Evolutionary conservation across 2,888 invertebrate species (phyloP), one percentile per base, ranked within the genome.

Genomic region (Euplagia quadripunctaria): DNA sequence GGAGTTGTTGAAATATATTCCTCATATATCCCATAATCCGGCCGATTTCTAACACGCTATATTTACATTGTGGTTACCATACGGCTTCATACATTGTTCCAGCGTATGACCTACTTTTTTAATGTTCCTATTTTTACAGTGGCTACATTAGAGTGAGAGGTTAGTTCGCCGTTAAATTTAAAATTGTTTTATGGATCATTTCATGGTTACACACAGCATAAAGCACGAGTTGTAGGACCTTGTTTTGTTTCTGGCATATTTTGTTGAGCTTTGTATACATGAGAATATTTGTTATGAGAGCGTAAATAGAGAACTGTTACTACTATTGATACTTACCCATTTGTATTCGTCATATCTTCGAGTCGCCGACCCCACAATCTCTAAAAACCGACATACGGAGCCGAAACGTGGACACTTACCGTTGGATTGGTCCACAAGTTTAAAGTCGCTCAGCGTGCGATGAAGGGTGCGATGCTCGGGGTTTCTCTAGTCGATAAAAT

Each of bases 81-180:
- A 83, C 80, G 81, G 87, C 86, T 83, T 84, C 85, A 80, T 85
- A 88, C 84, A 85, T 81, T 87, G 85, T 89, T 89, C 82, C 83
- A 85, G 86, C 86, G 80, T 83, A 75, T 90, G 92, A 90, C 93
- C 94, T 78, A 91, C 82, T 88, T 93, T 87, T 86, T 83, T 82
- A 80, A 86, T 81, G 84, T 61, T 20, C 85, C 84, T 87, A 85
- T 86, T 87, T 88, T 89, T 88, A 88, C 83, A 86, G 83, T 82
- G 63, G 51, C 8, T n/a, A 41, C 64, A 64, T 70, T 64, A 51
- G 75, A 84, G 82, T 83, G 79, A 61, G 58, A 61, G 61, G 61
- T 61, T 61, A 20, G 79, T 79, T 78, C 81, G 78, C 83, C 80
- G 84, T 88, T 81, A 90, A 88, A 74, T 83, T 82, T 83, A 82